Percentiles rank a stretch among this genome's conserved stretches.
phyloP scores from a whole-genome alignment of 2,797 vertebrate species.

The Acrossocheilus fasciatus region DNA sequence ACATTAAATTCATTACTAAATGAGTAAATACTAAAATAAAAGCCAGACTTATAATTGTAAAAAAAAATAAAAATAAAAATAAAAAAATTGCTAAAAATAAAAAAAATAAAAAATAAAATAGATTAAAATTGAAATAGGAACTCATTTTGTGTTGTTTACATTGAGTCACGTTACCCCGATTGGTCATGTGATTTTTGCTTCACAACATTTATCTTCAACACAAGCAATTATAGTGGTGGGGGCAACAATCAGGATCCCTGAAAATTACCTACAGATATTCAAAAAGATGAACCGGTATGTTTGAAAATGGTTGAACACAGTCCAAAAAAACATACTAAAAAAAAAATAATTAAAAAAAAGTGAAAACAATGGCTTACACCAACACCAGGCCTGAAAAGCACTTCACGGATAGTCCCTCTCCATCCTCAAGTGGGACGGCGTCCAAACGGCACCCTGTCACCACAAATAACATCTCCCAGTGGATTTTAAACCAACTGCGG shows the following conservation, averaged over 20 bases:
- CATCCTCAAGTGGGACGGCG: slow-evolving; percentile 37
- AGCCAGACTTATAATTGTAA: not conserved
- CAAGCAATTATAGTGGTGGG: too few species aligned
- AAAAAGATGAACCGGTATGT: not conserved
- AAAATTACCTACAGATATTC: not conserved
- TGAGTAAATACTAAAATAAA: not conserved
- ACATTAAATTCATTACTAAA: not conserved
- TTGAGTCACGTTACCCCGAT: not conserved
- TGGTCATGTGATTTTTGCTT: not conserved
- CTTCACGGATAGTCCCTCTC: not conserved
- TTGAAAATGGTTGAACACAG: not conserved
- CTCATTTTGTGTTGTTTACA: not conserved
- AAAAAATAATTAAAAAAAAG: too few species aligned
- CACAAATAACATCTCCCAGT: slow-evolving; percentile 66
- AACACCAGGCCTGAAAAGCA: not conserved
- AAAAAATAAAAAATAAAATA: not conserved
- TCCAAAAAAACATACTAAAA: not conserved
- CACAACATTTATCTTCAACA: not conserved
- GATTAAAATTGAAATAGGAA: not conserved
- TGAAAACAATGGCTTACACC: not conserved
- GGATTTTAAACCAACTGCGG: slow-evolving; percentile 67
- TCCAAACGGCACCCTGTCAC: slow-evolving; percentile 64
- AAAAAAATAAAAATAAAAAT: not conserved
- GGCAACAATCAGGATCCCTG: not conserved
- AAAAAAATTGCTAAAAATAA: not conserved